Conservation (phyloP, 2,888 invertebrate species). For the Micoletzkya japonica region DNA sequence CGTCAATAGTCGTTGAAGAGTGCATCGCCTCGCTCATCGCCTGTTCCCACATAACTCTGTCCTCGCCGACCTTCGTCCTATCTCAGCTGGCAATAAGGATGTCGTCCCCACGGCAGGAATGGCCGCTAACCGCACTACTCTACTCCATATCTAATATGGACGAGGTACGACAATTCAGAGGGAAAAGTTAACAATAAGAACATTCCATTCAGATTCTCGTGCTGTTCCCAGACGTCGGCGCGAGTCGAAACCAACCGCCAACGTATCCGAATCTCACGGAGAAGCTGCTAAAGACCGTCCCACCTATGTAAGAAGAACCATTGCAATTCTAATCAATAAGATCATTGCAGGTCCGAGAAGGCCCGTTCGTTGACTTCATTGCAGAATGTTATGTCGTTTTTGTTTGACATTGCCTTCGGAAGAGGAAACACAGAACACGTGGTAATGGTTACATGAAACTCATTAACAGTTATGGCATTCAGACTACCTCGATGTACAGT, state of each 20-base stretch:
- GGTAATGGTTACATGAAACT: slow-evolving; percentile 2
- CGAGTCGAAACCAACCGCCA: not conserved
- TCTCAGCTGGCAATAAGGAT: slow-evolving; percentile 1
- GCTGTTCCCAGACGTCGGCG: slow-evolving; percentile 21
- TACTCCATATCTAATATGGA: slow-evolving; percentile 4
- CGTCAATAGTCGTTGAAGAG: slow-evolving; percentile 18
- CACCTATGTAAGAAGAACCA: not conserved
- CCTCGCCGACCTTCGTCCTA: slow-evolving; percentile 9
- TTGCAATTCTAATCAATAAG: not conserved
- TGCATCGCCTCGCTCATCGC: slow-evolving; percentile 1
- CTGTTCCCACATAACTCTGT: slow-evolving; percentile 16
- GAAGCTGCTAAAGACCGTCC: slow-evolving; percentile 1
- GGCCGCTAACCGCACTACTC: slow-evolving; percentile 17
- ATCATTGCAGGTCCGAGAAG: slow-evolving; percentile 12
- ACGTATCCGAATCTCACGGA: slow-evolving; percentile 15
- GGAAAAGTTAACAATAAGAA: too few relatives aligned
- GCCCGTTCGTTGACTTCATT: slow-evolving; percentile 39
- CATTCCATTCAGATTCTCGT: not conserved
- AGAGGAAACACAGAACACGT: slow-evolving; percentile 9
- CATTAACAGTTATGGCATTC: not conserved
- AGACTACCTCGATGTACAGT: slow-evolving; percentile 5
- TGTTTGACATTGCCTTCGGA: slow-evolving; percentile 54
- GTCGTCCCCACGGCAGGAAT: slow-evolving; percentile 17
- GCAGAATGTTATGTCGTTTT: slow-evolving; percentile 49
- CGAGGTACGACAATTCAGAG: slow-evolving; percentile 2